phyloP scores from a whole-genome alignment of 1,140 invertebrate genomes.

The Drosophila obscura region DNA sequence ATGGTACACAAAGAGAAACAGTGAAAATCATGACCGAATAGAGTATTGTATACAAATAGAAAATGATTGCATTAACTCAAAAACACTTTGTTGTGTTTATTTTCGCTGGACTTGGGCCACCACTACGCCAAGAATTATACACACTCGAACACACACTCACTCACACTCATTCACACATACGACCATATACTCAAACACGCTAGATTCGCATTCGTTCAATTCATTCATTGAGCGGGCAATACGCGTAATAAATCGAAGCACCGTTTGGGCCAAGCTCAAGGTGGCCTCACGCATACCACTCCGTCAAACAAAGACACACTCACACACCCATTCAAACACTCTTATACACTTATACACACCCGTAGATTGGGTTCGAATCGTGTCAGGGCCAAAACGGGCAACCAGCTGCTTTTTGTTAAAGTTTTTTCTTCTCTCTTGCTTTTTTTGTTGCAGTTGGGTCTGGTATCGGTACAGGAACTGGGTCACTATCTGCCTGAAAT shows the following conservation, averaged over 20 bases:
- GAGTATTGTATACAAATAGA: conserved; percentile 38
- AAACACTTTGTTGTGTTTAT: conserved; percentile 46
- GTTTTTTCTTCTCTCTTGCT: conserved; percentile 9
- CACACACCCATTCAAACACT: conserved; percentile 2
- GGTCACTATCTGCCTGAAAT: conserved; percentile 67
- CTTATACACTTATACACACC: conserved; percentile 12
- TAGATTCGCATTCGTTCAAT: conserved; percentile 47
- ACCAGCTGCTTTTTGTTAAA: conserved; percentile 31
- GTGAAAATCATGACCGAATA: conserved; percentile 49
- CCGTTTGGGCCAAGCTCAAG: conserved; percentile 49
- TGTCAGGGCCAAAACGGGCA: conserved; percentile 57
- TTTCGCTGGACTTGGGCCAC: not conserved
- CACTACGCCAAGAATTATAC: not conserved
- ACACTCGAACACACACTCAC: not conserved
- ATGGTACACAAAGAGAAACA: no score
- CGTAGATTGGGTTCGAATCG: conserved; percentile 50
- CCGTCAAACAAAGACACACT: conserved; percentile 2
- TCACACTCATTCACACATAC: conserved; percentile 6
- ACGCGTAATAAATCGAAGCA: conserved; percentile 62
- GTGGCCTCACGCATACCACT: conserved; percentile 19
- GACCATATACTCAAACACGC: not conserved
- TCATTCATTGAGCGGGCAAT: conserved; percentile 46
- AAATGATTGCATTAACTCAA: conserved; percentile 62
- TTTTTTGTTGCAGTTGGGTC: conserved; percentile 33
- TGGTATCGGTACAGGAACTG: conserved; percentile 46